Conservation (phyloP, 2,888 invertebrate species). For the Agonopterix arenella region DNA sequence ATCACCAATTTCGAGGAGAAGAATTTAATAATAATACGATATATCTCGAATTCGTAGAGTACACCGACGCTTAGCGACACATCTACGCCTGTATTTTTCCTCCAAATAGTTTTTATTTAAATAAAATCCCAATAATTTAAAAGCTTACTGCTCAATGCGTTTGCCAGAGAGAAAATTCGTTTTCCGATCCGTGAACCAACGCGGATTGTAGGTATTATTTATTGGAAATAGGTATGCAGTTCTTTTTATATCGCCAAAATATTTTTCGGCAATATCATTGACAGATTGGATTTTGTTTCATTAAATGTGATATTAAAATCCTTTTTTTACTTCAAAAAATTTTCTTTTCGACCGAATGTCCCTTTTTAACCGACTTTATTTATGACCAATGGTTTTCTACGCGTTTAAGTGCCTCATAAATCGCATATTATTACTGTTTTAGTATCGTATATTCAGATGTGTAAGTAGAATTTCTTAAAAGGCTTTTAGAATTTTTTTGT, state of each 20-base stretch:
- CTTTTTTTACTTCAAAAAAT: slow-evolving; percentile 1
- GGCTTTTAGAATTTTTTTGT: slow-evolving; percentile 1
- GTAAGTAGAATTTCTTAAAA: slow-evolving; percentile 9
- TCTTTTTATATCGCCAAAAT: background rate
- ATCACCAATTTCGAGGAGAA: slow-evolving; percentile 56
- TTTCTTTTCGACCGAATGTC: slow-evolving; percentile 24
- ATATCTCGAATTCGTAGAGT: slow-evolving; percentile 37
- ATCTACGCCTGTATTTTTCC: slow-evolving; percentile 9
- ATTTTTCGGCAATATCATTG: background rate
- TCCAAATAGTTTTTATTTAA: slow-evolving; percentile 51
- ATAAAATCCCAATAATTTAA: slow-evolving; percentile 56
- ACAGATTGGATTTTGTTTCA: background rate
- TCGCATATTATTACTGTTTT: slow-evolving; percentile 44
- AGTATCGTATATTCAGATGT: slow-evolving; percentile 32
- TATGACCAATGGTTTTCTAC: slow-evolving; percentile 37
- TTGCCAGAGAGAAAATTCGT: slow-evolving; percentile 40
- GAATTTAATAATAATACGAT: slow-evolving; percentile 68
- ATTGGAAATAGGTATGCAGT: slow-evolving; percentile 1
- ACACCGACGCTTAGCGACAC: slow-evolving; percentile 30
- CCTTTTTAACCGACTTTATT: slow-evolving; percentile 34
- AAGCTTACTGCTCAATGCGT: slow-evolving; percentile 35
- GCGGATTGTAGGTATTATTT: slow-evolving; percentile 7
- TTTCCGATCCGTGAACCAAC: slow-evolving; percentile 23
- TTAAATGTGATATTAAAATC: background rate
- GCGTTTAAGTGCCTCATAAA: slow-evolving; percentile 45